phyloP scores from a whole-genome alignment of 1,140 invertebrate genomes.

The Ridgeia piscesae region DNA sequence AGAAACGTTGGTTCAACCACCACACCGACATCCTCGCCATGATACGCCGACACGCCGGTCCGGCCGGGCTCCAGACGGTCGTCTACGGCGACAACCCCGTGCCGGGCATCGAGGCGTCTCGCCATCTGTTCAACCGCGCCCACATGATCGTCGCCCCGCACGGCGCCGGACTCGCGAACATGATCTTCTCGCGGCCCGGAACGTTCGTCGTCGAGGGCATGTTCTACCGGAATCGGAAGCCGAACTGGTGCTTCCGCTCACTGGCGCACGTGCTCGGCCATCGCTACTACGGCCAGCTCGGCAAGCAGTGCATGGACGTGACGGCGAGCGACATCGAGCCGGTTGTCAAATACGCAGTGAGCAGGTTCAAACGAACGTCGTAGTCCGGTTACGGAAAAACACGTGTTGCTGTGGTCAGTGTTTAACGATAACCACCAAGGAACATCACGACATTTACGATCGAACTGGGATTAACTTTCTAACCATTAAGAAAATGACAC shows the following conservation, averaged over 20 bases:
- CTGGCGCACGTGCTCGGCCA: not conserved
- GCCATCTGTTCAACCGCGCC: conserved; percentile 10
- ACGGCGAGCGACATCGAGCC: not conserved
- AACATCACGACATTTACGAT: too few species aligned
- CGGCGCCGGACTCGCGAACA: conserved; percentile 24
- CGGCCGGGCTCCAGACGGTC: conserved; percentile 5
- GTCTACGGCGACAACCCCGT: conserved; percentile 21
- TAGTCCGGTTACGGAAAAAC: not conserved
- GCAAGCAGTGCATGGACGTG: not conserved
- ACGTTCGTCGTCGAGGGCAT: conserved; percentile 24
- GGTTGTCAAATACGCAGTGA: not conserved
- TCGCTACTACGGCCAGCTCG: not conserved
- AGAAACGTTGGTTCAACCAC: conserved; percentile 11
- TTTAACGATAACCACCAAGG: too few species aligned
- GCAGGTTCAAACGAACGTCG: not conserved
- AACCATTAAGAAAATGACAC: too few species aligned
- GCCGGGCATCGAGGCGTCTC: not conserved
- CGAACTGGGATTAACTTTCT: too few species aligned
- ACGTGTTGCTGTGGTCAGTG: too few species aligned
- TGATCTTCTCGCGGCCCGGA: conserved; percentile 21
- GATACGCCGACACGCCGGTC: not conserved
- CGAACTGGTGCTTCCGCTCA: not conserved
- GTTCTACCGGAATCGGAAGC: not conserved
- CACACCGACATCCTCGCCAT: not conserved
- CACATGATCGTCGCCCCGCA: conserved; percentile 22